Conservation (phyloP, 1,140 invertebrate genomes). For the Medauroidea extradentata region DNA sequence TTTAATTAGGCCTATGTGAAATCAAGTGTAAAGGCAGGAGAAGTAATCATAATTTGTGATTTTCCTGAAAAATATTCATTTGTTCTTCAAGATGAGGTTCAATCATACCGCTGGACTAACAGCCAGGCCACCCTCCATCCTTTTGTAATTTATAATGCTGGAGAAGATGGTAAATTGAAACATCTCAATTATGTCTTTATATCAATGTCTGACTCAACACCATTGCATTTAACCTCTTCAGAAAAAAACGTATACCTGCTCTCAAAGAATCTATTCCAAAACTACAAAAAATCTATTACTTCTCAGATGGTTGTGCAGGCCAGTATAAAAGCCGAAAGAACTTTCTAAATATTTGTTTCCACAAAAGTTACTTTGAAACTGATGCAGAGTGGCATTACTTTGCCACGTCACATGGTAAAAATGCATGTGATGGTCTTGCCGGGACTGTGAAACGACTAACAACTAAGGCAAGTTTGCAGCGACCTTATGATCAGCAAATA, state of each 20-base stretch:
- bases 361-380: slow-evolving; percentile 32
- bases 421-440: slow-evolving; percentile 39
- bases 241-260: slow-evolving; percentile 2
- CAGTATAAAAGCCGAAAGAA: slow-evolving; percentile 35
- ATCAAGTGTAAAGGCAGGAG: no score
- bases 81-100: slow-evolving; percentile 27
- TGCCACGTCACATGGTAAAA: slow-evolving; percentile 37
- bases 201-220: slow-evolving; percentile 15
- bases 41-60: slow-evolving; percentile 8
- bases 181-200: slow-evolving; percentile 14
- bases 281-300: background rate
- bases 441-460: slow-evolving; percentile 30
- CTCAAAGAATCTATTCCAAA: background rate
- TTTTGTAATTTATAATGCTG: slow-evolving; percentile 23
- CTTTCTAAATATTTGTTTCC: slow-evolving; percentile 32
- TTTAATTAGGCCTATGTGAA: no score
- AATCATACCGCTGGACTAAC: slow-evolving; percentile 26
- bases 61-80: slow-evolving; percentile 29
- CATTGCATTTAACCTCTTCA: slow-evolving; percentile 13
- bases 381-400: slow-evolving; percentile 36
- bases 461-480: slow-evolving; percentile 17
- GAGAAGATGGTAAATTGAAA: background rate
- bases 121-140: slow-evolving; percentile 26
- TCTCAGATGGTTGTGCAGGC: slow-evolving; percentile 25
- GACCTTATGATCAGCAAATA: slow-evolving; percentile 20